Base-by-base conservation (phyloP, 1,140 invertebrate genomes). In the Leptinotarsa texana region DNA sequence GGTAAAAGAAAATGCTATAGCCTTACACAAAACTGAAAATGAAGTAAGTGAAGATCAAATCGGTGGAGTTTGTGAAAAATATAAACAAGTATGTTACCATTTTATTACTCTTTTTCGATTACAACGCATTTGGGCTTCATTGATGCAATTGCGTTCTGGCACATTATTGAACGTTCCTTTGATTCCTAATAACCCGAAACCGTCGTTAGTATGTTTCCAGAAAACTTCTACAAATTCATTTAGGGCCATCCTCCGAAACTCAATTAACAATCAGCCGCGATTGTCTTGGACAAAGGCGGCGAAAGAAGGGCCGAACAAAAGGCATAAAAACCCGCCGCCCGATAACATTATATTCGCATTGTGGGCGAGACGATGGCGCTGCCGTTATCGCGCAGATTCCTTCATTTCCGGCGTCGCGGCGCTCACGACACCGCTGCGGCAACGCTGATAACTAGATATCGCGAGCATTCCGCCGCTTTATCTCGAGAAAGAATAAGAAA, bases 401-500 rank as follows among this genome's bases (percentile, higher is more conserved):
- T 84, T 85, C 83, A 84, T 84, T 84, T 85, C 83, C 84, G 81
- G 77, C 62, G 47, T 47, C 62, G 8, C 71, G 47, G 69, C 48
- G 69, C 77, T 79, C 71, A 73, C 62, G 72, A 75, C 78, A 82
- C 75, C 83, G 82, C 84, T 84, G 84, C 82, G 80, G 82, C 83
- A 82, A 82, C 83, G 84, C 83, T 84, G 83, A 84, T 84, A 85
- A 85, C 83, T 80, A 84, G 83, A 85, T 85, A 85, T 85, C 83
- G 83, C 81, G 78, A 80, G 82, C 80, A 84, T 84, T 85, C 83
- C 83, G 78, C 79, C 82, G 82, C 81, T 85, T 85, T 85, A 85
- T 85, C 84, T 83, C 77, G 77, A 84, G 83, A 85, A 84, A 85
- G 84, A 85, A 85, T 85, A 85, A 85, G 84, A 85, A 85, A 85